Base-by-base conservation (phyloP, 2,113 vertebrate genomes). In the Donacobius atricapilla region DNA sequence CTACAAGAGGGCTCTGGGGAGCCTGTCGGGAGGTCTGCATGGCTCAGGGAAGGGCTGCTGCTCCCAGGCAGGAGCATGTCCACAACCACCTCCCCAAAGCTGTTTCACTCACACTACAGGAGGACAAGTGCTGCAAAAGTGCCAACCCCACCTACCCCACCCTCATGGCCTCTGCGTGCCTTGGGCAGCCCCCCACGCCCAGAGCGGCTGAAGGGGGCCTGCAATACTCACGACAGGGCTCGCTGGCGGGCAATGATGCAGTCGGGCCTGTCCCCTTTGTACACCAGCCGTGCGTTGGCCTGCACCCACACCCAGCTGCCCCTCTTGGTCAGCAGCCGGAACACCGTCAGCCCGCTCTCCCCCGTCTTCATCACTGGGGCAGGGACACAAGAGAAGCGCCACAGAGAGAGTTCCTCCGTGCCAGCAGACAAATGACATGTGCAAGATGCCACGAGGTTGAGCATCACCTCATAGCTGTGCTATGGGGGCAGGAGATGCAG, bases 221-320 rank as follows among this genome's bases (percentile, higher is more conserved):
- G 57, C 15, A 2, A 24, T 73, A 98, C 98, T 98, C 94, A 99
- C 98, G 96, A 96, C 31, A 99, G 66, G n/a, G 96, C 97, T 91
- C 93, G 95, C 96, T 98, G 98, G 40, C 86, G 95, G 8, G 96
- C 82, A 7, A 99, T 97, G 92, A 99, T 99, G 93, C 98, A 98
- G 17, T 99, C 98, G 0, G 98, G 98, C 44, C 97, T 71, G 73
- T 98, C 98, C 8, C 63, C 98, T 90, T 98, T 98, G 96, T 97
- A 98, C 37, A 99, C 95, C 30, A 99, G 95, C 84, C 97, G 89
- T 7, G 98, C 98, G 0, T 97, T 98, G 85, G 98, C 28, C 96
- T 99, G 98, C 50, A 99, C 97, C 98, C 99, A 99, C 70, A 98
- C 28, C 98, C 99, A 99, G 73, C 80, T 19, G 1, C 92, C 77